Evolutionary conservation across 1,140 invertebrate genomes (phyloP), one percentile per base, ranked within the genome.

Genomic region (Hormaphis cornu): DNA sequence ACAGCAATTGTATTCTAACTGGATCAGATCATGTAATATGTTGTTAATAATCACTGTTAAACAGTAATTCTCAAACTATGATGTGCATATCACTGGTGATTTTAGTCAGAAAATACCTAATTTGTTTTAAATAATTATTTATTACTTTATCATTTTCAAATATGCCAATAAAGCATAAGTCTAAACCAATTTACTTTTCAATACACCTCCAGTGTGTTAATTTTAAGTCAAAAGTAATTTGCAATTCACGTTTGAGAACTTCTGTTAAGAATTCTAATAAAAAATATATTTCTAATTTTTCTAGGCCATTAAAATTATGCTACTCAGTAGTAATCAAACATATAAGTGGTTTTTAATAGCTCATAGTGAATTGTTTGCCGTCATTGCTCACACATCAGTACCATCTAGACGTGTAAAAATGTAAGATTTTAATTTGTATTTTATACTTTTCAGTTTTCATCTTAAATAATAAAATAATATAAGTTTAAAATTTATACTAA

Each of bases 21-120:
- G 74, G 74, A 10, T 50, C 56, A 18, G 30, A 33, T n/a, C 69
- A 73, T 58, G 72, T 72, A 26, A 18, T 42, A 18, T 40, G 40
- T 61, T 24, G 7, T 44, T 24, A 20, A 56, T 30, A 52, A 24
- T n/a, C 52, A 35, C 22, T 59, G 4, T 40, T n/a, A n/a, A n/a
- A n/a, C n/a, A n/a, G n/a, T n/a, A n/a, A 10, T 42, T 42, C 40
- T 10, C 40, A 9, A 42, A 42, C n/a, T 10, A 42, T 42, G n/a
- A 42, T n/a, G 40, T n/a, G n/a, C 9, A 10, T 42, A 42, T 9
- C n/a, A 42, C 9, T 42, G n/a, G 40, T 42, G 9, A 10, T 42
- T 10, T 10, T n/a, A 10, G 9, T 10, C n/a, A 42, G 9, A 10
- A n/a, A 42, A 42, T 10, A 42, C 9, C n/a, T 42, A n/a, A n/a